Evolutionary conservation across 2,113 vertebrate species (phyloP).

Genomic region (Hydrolagus affinis): DNA sequence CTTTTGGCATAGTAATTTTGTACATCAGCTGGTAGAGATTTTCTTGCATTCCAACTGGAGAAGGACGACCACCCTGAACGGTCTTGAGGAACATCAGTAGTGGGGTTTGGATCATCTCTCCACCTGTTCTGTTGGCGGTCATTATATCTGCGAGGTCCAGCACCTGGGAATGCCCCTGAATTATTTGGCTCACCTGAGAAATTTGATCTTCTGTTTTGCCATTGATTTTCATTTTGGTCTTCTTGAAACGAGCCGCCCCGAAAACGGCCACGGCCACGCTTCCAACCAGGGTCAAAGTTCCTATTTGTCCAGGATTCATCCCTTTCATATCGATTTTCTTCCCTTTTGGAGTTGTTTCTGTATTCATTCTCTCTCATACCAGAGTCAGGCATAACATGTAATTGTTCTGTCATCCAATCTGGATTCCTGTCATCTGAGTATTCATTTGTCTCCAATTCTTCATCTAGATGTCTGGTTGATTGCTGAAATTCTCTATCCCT

Average conservation of each 20-base stretch:
- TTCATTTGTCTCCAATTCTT: conserved; percentile 48
- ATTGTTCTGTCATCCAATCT: conserved; percentile 81
- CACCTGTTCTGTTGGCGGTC: conserved; percentile 70
- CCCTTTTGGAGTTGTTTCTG: conserved; percentile 58
- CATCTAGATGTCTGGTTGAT: conserved; percentile 60
- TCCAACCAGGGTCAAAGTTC: conserved; percentile 58
- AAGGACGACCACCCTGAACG: conserved; percentile 93
- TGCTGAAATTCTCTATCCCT: conserved; percentile 53
- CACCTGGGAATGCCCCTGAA: conserved; percentile 63
- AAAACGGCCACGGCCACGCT: conserved; percentile 56
- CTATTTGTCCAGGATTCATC: conserved; percentile 60
- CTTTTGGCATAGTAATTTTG: conserved; percentile 93
- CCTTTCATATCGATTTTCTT: conserved; percentile 62
- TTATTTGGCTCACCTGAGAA: conserved; percentile 76
- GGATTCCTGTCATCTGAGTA: conserved; percentile 66
- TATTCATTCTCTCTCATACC: conserved; percentile 61
- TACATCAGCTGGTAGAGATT: conserved; percentile 87
- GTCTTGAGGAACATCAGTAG: conserved; percentile 67
- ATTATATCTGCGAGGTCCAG: conserved; percentile 60
- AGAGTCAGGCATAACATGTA: conserved; percentile 55
- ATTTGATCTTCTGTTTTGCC: conserved; percentile 68
- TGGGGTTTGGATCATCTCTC: conserved; percentile 65
- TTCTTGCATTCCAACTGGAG: conserved; percentile 91
- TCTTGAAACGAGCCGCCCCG: conserved; percentile 56
- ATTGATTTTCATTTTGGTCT: conserved; percentile 68